Evolutionary conservation across 2,797 vertebrate genomes (phyloP).

Genomic region (Cossypha dichroa): DNA sequence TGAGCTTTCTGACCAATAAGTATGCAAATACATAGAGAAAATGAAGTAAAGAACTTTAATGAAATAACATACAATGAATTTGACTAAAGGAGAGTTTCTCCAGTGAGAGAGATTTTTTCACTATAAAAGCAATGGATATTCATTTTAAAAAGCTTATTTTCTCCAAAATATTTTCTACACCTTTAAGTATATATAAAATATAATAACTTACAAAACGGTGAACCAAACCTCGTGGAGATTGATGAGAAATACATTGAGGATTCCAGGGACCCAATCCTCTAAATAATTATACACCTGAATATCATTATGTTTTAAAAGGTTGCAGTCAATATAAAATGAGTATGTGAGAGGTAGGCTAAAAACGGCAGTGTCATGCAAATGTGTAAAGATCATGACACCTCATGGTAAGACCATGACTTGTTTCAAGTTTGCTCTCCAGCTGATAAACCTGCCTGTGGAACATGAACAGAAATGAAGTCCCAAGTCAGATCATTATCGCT

Average conservation of each 20-base stretch:
- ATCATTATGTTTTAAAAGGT: background rate
- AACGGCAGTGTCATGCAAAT: background rate
- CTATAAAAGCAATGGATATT: background rate
- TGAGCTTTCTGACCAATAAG: background rate
- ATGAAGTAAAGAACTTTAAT: background rate
- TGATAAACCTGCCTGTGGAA: background rate
- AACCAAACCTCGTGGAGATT: background rate
- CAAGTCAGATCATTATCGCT: background rate
- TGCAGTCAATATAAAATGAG: background rate
- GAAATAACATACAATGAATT: background rate
- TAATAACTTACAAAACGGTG: background rate
- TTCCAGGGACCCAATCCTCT: background rate
- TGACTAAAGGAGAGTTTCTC: background rate
- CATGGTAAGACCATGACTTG: background rate
- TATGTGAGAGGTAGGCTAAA: background rate
- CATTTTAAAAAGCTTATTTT: background rate
- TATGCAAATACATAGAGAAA: background rate
- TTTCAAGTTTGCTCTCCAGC: background rate
- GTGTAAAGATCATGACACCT: background rate
- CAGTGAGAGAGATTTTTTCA: background rate
- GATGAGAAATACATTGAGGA: background rate
- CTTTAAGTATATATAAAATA: background rate
- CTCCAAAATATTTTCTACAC: background rate
- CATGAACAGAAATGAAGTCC: background rate
- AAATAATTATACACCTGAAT: background rate